phyloP scores from a whole-genome alignment of 2,888 invertebrate species.

The Euplexia lucipara region DNA sequence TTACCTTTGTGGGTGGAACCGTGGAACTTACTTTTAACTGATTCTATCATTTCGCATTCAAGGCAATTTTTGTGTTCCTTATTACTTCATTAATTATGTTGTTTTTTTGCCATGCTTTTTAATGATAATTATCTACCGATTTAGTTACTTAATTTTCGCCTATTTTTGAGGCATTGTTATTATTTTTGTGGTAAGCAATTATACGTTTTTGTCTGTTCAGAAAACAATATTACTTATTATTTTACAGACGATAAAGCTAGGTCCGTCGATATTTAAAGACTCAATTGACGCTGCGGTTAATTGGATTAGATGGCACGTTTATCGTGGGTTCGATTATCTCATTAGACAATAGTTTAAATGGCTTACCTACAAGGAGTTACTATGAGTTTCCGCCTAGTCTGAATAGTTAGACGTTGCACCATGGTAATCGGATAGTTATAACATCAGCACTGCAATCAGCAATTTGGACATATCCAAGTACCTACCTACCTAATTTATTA shows the following conservation, averaged over 20 bases:
- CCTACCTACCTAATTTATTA: too few species aligned
- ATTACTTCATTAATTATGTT: conserved; percentile 12
- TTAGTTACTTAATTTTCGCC: not conserved
- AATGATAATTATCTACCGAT: not conserved
- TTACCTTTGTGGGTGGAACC: not conserved
- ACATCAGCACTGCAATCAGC: too few species aligned
- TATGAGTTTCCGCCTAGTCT: too few species aligned
- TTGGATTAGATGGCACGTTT: not conserved
- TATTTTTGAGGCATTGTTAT: not conserved
- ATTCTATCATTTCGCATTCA: conserved; percentile 19
- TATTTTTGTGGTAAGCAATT: too few species aligned
- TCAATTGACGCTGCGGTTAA: not conserved
- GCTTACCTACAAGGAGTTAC: too few species aligned
- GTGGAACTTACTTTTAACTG: conserved; percentile 5
- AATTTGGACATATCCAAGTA: too few species aligned
- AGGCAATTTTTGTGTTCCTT: conserved; percentile 9
- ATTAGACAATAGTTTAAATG: not conserved
- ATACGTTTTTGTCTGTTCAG: too few species aligned
- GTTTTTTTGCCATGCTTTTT: conserved; percentile 17
- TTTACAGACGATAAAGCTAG: not conserved
- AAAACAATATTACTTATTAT: too few species aligned
- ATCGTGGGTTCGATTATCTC: conserved; percentile 1
- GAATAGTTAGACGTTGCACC: too few species aligned
- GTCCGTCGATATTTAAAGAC: not conserved
- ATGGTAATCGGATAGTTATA: too few species aligned